phyloP scores from a whole-genome alignment of 2,113 vertebrate genomes.

The Thymallus thymallus region DNA sequence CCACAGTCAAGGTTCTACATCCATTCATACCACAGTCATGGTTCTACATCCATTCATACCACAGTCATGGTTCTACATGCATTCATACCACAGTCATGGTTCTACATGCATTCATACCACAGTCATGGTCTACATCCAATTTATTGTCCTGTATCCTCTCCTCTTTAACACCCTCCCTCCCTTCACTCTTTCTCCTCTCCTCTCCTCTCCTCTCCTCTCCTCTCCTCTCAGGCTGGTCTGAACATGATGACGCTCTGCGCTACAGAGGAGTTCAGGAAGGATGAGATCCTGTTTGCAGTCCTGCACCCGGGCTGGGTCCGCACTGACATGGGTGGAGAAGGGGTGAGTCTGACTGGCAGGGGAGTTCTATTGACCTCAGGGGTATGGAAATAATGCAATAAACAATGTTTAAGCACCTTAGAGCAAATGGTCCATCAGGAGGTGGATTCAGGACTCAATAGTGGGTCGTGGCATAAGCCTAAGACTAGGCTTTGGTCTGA shows the following conservation, averaged over 20 bases:
- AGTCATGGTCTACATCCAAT: not conserved
- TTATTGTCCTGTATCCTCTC: not conserved
- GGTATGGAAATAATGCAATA: not conserved
- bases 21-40: not conserved
- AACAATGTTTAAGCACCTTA: not conserved
- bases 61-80: too few species aligned
- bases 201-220: not conserved
- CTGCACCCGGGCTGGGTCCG: constrained; percentile 46
- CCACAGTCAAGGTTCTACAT: not conserved
- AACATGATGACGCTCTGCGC: constrained; percentile 38
- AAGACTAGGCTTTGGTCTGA: too few species aligned
- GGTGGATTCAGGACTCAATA: not conserved
- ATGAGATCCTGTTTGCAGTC: constrained; percentile 46
- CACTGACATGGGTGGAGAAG: constrained; percentile 41
- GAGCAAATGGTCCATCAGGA: too few species aligned
- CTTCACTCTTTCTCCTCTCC: not conserved
- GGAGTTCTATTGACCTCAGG: not conserved
- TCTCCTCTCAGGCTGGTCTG: constrained; percentile 18
- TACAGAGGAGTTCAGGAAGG: constrained; percentile 32
- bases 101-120: not conserved
- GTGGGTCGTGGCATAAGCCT: not conserved
- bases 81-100: not conserved
- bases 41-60: not conserved
- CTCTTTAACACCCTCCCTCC: not conserved
- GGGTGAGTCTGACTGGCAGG: constrained; percentile 29